phyloP scores from a whole-genome alignment of 1,140 invertebrate species.

The Drosophila trapezifrons region DNA sequence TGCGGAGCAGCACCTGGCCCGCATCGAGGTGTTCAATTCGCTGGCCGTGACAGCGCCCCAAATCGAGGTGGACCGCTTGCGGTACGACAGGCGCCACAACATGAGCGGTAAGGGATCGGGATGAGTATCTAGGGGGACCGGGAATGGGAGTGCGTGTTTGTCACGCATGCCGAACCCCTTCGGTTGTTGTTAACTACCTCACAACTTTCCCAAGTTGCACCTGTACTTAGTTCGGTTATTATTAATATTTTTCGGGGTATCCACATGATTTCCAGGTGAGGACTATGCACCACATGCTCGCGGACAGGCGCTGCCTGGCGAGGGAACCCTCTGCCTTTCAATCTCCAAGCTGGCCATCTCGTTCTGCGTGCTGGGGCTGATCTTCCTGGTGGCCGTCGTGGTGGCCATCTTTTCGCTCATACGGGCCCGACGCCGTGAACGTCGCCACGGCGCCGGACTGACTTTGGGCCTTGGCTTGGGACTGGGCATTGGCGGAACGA shows the following conservation, averaged over 20 bases:
- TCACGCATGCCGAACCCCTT: conserved; percentile 9
- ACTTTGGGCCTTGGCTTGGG: conserved; percentile 39
- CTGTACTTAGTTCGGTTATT: no score
- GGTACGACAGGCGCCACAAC: conserved; percentile 78
- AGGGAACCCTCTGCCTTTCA: conserved; percentile 87
- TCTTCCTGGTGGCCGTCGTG: conserved; percentile 88
- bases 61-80: conserved; percentile 87
- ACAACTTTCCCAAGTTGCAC: background rate
- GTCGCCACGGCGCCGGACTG: conserved; percentile 35
- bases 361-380: conserved; percentile 88
- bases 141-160: conserved; percentile 4
- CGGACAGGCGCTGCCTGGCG: conserved; percentile 42
- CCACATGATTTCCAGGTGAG: conserved; percentile 53
- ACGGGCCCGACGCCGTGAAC: conserved; percentile 84
- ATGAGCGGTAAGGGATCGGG: conserved; percentile 70
- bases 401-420: conserved; percentile 88
- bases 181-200: background rate
- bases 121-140: background rate
- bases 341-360: conserved; percentile 89
- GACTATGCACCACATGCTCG: conserved; percentile 74
- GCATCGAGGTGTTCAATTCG: conserved; percentile 90
- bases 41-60: conserved; percentile 91
- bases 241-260: no score
- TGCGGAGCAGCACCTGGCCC: conserved; percentile 85
- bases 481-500: conserved; percentile 43